Conservation (phyloP, 2,888 invertebrate species). For the Flexamia atlantica region DNA sequence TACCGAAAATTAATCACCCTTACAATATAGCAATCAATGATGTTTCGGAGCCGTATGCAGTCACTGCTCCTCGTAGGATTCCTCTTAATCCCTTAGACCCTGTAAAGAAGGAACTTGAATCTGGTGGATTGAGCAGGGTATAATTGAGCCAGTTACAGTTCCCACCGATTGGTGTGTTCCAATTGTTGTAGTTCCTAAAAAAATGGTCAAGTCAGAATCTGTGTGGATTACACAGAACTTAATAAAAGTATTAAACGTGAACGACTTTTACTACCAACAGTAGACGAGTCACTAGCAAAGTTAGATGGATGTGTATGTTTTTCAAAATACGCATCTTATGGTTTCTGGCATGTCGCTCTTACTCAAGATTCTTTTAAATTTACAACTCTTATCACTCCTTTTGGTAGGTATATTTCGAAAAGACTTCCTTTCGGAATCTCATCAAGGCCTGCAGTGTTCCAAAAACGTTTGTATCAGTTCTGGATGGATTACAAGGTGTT, state of each 20-base stretch:
- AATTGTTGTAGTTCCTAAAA: constrained; percentile 30
- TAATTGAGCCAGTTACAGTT: constrained; percentile 32
- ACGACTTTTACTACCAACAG: constrained; percentile 1
- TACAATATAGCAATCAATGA: constrained; percentile 49
- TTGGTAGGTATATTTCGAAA: constrained; percentile 32
- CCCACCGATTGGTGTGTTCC: constrained; percentile 54
- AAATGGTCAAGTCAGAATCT: constrained; percentile 46
- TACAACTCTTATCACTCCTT: constrained; percentile 19
- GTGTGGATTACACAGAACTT: constrained; percentile 61
- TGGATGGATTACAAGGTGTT: constrained; percentile 33
- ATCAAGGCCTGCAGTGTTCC: constrained; percentile 22
- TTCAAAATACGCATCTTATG: constrained; percentile 67
- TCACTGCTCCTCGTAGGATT: constrained; percentile 17
- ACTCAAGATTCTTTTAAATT: constrained; percentile 1
- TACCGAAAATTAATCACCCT: constrained; percentile 17
- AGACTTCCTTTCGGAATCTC: constrained; percentile 32
- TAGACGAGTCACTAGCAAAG: constrained; percentile 43
- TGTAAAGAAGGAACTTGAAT: constrained; percentile 48
- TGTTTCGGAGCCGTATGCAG: constrained; percentile 22
- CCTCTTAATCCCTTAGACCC: background rate
- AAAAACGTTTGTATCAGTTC: constrained; percentile 24
- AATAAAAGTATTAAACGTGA: constrained; percentile 59
- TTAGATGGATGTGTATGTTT: constrained; percentile 67
- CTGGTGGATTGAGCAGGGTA: constrained; percentile 13
- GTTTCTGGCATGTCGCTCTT: constrained; percentile 70